Evolutionary conservation across 1,140 invertebrate species (phyloP).

Genomic region (Eupristina koningsbergeri): DNA sequence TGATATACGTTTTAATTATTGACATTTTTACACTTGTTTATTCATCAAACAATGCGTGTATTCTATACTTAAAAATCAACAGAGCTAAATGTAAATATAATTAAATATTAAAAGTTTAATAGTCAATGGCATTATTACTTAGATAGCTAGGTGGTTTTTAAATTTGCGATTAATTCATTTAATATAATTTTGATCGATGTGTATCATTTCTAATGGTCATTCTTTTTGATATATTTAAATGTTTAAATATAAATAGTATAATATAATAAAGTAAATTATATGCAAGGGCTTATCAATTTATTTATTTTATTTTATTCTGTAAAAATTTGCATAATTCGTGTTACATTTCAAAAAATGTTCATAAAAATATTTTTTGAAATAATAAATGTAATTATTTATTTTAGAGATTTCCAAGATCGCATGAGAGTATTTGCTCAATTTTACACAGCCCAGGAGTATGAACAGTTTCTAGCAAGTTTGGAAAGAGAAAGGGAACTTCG

Average conservation of each 20-base stretch:
- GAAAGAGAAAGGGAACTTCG: conserved; percentile 89
- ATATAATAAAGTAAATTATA: not conserved
- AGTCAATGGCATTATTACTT: not conserved
- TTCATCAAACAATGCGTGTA: too few relatives aligned
- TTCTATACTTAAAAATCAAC: too few relatives aligned
- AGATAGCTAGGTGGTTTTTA: too few relatives aligned
- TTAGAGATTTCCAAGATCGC: conserved; percentile 84
- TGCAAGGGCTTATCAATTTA: too few relatives aligned
- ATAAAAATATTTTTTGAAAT: not conserved
- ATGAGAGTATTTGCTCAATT: conserved; percentile 91
- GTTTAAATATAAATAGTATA: too few relatives aligned
- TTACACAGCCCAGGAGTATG: conserved; percentile 87
- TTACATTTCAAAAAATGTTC: not conserved
- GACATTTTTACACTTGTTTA: not conserved
- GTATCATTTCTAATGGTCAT: too few relatives aligned
- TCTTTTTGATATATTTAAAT: too few relatives aligned
- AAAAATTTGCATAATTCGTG: not conserved
- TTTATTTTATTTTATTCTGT: not conserved
- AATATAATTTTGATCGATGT: too few relatives aligned
- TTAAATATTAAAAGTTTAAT: not conserved
- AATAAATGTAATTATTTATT: conserved; percentile 6
- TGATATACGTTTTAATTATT: not conserved
- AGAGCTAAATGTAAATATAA: not conserved
- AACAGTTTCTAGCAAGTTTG: conserved; percentile 83
- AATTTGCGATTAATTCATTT: too few relatives aligned